These are phyloP conservation scores for Allobates femoralis DNA, from an alignment of 2,797 vertebrate genomes.

Conservation along the genomic window DNA sequence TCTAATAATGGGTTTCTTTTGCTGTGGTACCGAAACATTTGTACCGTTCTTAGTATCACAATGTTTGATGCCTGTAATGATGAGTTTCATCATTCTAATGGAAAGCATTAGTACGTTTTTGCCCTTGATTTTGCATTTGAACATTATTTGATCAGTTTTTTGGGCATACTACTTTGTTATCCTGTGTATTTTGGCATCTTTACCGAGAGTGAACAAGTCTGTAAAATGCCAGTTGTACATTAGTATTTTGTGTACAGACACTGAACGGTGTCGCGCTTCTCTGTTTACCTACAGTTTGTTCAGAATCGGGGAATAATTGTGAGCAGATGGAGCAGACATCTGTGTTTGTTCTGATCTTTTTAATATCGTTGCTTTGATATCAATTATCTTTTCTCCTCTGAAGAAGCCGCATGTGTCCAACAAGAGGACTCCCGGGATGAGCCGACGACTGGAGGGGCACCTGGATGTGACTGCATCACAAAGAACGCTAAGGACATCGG, in stretches of 20 bases:
- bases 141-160: no score
- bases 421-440: background rate
- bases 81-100: no score
- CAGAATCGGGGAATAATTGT: background rate
- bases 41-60: no score
- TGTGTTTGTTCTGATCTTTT: conserved; percentile 33
- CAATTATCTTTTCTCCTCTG: background rate
- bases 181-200: background rate
- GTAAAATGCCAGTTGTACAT: background rate
- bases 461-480: background rate
- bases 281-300: background rate
- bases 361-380: background rate
- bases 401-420: background rate
- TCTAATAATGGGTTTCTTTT: no score
- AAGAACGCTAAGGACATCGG: background rate
- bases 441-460: background rate
- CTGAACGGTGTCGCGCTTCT: background rate
- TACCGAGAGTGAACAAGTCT: background rate
- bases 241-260: background rate
- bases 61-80: no score
- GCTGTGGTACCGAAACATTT: no score
- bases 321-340: conserved; percentile 44
- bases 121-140: no score
- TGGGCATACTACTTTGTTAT: no score
- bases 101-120: no score